Base-by-base conservation (phyloP, 2,113 vertebrate species). In the Columba livia region DNA sequence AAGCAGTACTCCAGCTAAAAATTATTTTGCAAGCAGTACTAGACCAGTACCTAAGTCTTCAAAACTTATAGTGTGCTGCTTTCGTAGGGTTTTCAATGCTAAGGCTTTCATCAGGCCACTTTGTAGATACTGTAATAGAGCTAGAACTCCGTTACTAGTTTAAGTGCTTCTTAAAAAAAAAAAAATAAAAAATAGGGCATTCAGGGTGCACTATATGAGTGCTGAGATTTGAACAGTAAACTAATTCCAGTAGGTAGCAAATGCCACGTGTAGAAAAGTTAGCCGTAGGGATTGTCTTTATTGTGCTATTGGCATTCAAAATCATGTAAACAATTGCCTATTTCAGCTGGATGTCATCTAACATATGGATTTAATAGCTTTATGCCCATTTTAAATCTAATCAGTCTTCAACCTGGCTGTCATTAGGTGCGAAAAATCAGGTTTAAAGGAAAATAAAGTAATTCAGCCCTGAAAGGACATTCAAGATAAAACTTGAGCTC, bases 241-340 rank as follows among this genome's bases (percentile, higher is more conserved):
- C 53, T 87, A 84, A 86, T 90, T 95, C 50, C 58, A 64, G 19
- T 12, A 60, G 65, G 62, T 36, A 93, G 47, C 38, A 95, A 95
- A 87, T 61, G 48, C 38, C 67, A 4, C 44, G n/a, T 31, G 53
- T 60, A 79, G 65, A 75, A 70, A 85, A 94, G 28, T 4, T 84
- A 93, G 88, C 79, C 36, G 12, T 81, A 82, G 82, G 70, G 88
- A 85, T 85, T 88, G 66, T 51, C 70, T 93, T 94, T 95, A 87
- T 69, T 79, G 69, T 88, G 90, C 70, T 92, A 61, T 85, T 93
- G 90, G 73, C 89, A 94, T 95, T 96, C 86, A 79, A 77, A 96
- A 81, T 92, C 95, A 87, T 84, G 87, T 93, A 96, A 95, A 93
- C 87, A 93, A 91, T 93, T 95, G 84, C 70, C 42, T 88, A 12